Evolutionary conservation across 2,888 invertebrate species (phyloP), one percentile per base, ranked within the genome.

Genomic region (Chrysolina oricalcia): DNA sequence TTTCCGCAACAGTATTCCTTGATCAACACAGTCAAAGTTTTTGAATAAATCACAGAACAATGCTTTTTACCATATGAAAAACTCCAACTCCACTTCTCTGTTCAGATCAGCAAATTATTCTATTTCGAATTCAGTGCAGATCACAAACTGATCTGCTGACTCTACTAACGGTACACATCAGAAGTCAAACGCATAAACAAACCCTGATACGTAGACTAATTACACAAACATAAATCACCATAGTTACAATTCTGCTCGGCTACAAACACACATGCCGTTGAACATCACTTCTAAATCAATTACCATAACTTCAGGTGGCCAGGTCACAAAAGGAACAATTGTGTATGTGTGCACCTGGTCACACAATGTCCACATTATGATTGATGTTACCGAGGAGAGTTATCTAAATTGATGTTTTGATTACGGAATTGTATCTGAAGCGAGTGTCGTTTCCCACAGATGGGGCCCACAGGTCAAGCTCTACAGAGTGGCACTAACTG

Each of bases 331-430:
- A 53, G 53, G 19, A 53, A 53, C 19, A 17, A 8, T 40, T 15
- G 43, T 11, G 21, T 21, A 21, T 10, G 21, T 21, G 13, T 21
- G 21, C 53, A 53, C 23, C 53, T 53, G 53, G 53, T 19, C 19
- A 53, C 21, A 53, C 19, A 21, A 23, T 53, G 53, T 53, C 53
- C 21, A 21, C 53, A 53, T 21, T 53, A 19, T 53, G 53, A 53
- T 53, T 53, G 23, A 53, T 53, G 53, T 23, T 3, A 23, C 21
- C 53, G 5, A 11, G n/a, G 53, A 11, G 15, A 53, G 13, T 53
- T 19, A 13, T 21, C 21, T 19, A 13, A 21, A 53, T 53, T 19
- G 53, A 53, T 53, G 19, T 43, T 15, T 15, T 43, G 43, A 15
- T 43, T 43, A 43, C 43, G 43, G 15, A 15, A 43, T 15, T 43